Evolutionary conservation across 1,140 invertebrate genomes (phyloP), one percentile per base, ranked within the genome.

Genomic region (Dolichoris vasculosae): DNA sequence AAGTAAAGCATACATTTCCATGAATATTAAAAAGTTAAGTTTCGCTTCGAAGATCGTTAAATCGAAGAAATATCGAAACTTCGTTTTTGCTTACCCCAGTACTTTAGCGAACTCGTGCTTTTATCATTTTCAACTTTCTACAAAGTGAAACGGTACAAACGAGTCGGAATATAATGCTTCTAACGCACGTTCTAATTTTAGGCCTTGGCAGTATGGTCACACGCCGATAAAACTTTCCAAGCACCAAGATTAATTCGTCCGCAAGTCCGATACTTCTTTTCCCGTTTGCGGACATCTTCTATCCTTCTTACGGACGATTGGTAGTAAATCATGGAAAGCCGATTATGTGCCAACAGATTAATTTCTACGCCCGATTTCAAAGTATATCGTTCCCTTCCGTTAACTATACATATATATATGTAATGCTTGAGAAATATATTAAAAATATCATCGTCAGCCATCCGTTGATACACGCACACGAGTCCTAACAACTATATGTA

Each of bases 301-400:
- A 82, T 90, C 88, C 88, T 88, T 83, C 88, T 87, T 86, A 87
- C 86, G 85, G 86, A 77, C 88, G 86, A 85, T 89, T 84, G 86
- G 87, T 84, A 80, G 86, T 91, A 91, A 90, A 91, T 90, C 90
- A 91, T 79, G 76, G 78, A 89, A 93, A 92, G 91, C 92, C 90
- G 92, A 93, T 93, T 93, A 93, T 88, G 77, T 77, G 87, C 88
- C 88, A 91, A 90, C 91, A 90, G 91, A 93, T 92, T 92, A 93
- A 92, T 93, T 92, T 91, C 89, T 90, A 86, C 71, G 32, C n/a
- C n/a, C 67, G 43, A 83, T 63, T 84, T 23, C 59, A 23, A 40
- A 71, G 81, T 59, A 26, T 20, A 35, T 48, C 15, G n/a, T 20
- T 59, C 75, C 38, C 13, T 55, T 20, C 6, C 46, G 26, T 17